These are phyloP conservation scores for Eulacestoma nigropectus DNA, from an alignment of 2,113 vertebrate genomes.

Conservation along the genomic window DNA sequence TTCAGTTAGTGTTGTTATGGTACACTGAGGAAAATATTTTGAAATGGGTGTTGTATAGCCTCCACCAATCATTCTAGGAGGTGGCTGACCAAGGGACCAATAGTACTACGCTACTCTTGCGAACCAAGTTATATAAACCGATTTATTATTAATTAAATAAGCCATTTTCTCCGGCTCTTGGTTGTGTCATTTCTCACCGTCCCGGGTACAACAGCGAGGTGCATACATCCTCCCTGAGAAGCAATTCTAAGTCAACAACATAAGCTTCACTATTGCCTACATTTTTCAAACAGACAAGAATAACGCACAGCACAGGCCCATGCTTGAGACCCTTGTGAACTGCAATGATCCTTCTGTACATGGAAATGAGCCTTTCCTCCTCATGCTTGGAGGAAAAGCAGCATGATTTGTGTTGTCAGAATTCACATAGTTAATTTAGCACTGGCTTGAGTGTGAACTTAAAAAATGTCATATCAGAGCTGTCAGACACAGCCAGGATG, in stretches of 20 bases:
- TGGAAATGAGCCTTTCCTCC: too few species aligned
- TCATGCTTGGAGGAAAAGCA: not conserved
- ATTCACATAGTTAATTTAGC: not conserved
- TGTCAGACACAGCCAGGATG: not conserved
- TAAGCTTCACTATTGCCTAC: not conserved
- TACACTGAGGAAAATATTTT: too few species aligned
- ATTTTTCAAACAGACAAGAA: not conserved
- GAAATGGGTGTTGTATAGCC: too few species aligned
- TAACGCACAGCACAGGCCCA: not conserved
- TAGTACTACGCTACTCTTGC: too few species aligned
- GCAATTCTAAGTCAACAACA: not conserved
- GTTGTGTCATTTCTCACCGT: too few species aligned
- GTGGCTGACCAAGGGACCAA: too few species aligned
- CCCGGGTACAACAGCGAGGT: too few species aligned
- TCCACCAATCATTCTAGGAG: too few species aligned
- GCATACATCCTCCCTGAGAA: not conserved
- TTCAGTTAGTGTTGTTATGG: too few species aligned
- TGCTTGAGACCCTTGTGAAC: not conserved
- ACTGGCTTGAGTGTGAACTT: not conserved
- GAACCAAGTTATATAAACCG: too few species aligned
- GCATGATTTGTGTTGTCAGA: not conserved
- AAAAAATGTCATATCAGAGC: not conserved
- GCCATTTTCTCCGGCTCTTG: too few species aligned
- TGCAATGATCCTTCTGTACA: not conserved
- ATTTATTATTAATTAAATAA: too few species aligned